Conservation (phyloP, 2,113 vertebrate genomes). For the Ahaetulla prasina region DNA sequence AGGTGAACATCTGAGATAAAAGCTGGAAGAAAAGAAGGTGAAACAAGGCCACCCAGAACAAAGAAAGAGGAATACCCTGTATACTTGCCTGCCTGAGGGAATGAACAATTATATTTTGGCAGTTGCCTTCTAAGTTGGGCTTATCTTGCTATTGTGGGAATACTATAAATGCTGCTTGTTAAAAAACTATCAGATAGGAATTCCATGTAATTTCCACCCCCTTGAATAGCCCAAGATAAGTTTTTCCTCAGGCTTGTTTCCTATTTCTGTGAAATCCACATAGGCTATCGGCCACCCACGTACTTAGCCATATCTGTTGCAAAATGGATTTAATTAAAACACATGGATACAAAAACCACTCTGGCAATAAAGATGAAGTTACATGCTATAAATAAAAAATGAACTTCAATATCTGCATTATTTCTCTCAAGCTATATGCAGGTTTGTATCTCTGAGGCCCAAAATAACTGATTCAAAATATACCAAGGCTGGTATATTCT, state of each 20-base stretch:
- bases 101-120: slow-evolving; percentile 46
- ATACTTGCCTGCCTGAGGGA: slow-evolving; percentile 54
- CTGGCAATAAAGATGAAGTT: not conserved
- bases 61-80: slow-evolving; percentile 54
- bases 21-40: slow-evolving; percentile 32
- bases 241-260: slow-evolving; percentile 65
- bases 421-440: not conserved
- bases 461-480: not conserved
- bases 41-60: slow-evolving; percentile 67
- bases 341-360: slow-evolving; percentile 13
- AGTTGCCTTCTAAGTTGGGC: slow-evolving; percentile 40
- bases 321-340: slow-evolving; percentile 31
- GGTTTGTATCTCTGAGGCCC: not conserved
- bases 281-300: slow-evolving; percentile 65
- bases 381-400: not conserved
- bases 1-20: slow-evolving; percentile 29
- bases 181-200: slow-evolving; percentile 69
- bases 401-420: not conserved
- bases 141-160: slow-evolving; percentile 56
- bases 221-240: slow-evolving; percentile 62
- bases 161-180: slow-evolving; percentile 58
- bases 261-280: slow-evolving; percentile 61
- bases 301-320: slow-evolving; percentile 33
- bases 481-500: not conserved
- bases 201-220: slow-evolving; percentile 65